These are phyloP conservation scores for Crepidodera aurea DNA, from an alignment of 2,888 invertebrate species.

Conservation along the genomic window DNA sequence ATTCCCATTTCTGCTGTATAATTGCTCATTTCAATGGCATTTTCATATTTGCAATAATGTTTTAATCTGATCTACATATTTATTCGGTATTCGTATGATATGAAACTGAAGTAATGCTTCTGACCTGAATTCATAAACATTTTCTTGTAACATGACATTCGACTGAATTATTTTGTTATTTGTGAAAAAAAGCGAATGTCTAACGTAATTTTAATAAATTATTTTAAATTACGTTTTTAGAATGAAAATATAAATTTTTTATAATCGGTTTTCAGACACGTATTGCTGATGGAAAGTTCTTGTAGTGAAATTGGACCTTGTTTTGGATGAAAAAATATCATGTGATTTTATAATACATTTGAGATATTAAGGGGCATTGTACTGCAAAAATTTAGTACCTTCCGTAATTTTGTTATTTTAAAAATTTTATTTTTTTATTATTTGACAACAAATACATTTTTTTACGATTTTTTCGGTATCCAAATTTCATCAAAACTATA, in stretches of 20 bases:
- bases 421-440: too few species aligned
- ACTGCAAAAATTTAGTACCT: too few species aligned
- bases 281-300: conserved; percentile 39
- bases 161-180: conserved; percentile 37
- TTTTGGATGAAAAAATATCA: too few species aligned
- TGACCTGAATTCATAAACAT: conserved; percentile 35
- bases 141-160: conserved; percentile 28
- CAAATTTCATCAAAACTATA: too few species aligned
- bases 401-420: too few species aligned
- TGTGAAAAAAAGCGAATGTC: conserved; percentile 29
- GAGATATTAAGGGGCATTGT: too few species aligned
- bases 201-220: conserved; percentile 30
- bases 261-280: conserved; percentile 35
- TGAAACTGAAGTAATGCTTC: conserved; percentile 21
- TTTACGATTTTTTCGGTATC: too few species aligned
- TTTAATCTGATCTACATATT: not conserved
- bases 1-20: not conserved
- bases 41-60: not conserved
- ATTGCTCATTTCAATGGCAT: not conserved
- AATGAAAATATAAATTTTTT: conserved; percentile 33
- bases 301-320: conserved; percentile 36
- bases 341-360: too few species aligned
- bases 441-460: too few species aligned
- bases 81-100: not conserved
- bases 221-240: conserved; percentile 11